Conservation (phyloP, 1,140 invertebrate genomes). For the Bombus balteatus region DNA sequence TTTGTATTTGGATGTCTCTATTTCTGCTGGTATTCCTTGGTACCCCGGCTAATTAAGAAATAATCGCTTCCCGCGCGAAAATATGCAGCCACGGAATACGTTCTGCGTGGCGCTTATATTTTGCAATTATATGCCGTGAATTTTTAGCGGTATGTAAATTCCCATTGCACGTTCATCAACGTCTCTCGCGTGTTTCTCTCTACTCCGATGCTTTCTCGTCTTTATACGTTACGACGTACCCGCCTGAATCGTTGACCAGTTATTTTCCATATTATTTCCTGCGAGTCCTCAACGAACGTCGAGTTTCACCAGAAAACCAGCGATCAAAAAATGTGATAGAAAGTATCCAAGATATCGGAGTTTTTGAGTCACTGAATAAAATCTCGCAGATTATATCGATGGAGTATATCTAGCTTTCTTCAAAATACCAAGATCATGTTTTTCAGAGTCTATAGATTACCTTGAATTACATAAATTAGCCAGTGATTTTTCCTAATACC, state of each 20-base stretch:
- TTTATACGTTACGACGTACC: conserved; percentile 41
- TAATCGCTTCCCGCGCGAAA: conserved; percentile 59
- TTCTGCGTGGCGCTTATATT: conserved; percentile 38
- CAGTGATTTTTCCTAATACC: too few species aligned
- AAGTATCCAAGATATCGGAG: not conserved
- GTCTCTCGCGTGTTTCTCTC: conserved; percentile 30
- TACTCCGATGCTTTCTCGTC: conserved; percentile 30
- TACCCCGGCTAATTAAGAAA: conserved; percentile 74
- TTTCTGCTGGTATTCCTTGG: not conserved
- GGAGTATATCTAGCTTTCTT: not conserved
- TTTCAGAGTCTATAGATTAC: not conserved
- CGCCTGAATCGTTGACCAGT: conserved; percentile 7
- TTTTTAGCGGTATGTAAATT: conserved; percentile 61
- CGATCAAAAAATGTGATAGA: not conserved
- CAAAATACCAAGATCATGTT: not conserved
- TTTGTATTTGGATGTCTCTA: not conserved
- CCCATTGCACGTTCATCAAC: conserved; percentile 66
- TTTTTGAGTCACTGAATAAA: not conserved
- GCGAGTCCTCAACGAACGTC: not conserved
- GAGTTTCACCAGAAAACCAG: not conserved
- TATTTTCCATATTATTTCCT: not conserved
- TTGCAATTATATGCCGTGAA: conserved; percentile 58
- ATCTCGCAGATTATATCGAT: not conserved
- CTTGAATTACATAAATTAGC: not conserved
- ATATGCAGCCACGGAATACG: conserved; percentile 48